phyloP scores from a whole-genome alignment of 2,888 invertebrate species.

The Archaeoteleia sp. region DNA sequence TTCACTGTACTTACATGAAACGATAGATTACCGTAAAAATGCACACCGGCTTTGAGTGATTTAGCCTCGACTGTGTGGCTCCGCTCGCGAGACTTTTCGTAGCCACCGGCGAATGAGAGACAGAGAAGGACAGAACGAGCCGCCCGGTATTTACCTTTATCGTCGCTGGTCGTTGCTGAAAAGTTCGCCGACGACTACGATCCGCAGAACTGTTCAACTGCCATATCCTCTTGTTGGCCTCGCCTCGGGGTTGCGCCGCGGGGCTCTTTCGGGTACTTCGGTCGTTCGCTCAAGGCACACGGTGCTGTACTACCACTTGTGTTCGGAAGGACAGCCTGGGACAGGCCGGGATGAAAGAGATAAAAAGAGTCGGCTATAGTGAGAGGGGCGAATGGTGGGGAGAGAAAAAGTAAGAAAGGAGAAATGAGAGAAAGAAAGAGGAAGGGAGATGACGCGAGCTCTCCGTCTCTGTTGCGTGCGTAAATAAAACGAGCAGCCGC shows the following conservation, averaged over 20 bases:
- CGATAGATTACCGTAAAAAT: background rate
- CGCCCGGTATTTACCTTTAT: background rate
- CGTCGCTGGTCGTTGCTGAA: no score
- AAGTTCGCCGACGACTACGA: background rate
- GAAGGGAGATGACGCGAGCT: no score
- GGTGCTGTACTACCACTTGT: background rate
- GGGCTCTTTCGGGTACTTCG: background rate
- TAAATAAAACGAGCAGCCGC: no score
- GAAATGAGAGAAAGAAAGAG: background rate
- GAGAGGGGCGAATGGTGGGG: background rate
- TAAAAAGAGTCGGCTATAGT: background rate
- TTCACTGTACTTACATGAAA: no score
- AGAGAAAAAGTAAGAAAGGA: background rate
- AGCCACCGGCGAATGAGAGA: no score
- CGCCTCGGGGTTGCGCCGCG: constrained; percentile 3
- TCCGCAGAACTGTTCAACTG: constrained; percentile 1
- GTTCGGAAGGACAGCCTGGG: background rate
- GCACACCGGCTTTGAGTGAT: constrained; percentile 3
- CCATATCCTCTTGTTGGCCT: background rate
- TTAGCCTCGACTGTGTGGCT: constrained; percentile 8
- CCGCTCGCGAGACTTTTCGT: constrained; percentile 21
- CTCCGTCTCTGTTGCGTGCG: no score
- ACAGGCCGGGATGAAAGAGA: background rate
- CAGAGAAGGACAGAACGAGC: background rate
- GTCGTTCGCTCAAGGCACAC: background rate